Conservation (phyloP, 2,113 vertebrate genomes). For the Mellivora capensis region DNA sequence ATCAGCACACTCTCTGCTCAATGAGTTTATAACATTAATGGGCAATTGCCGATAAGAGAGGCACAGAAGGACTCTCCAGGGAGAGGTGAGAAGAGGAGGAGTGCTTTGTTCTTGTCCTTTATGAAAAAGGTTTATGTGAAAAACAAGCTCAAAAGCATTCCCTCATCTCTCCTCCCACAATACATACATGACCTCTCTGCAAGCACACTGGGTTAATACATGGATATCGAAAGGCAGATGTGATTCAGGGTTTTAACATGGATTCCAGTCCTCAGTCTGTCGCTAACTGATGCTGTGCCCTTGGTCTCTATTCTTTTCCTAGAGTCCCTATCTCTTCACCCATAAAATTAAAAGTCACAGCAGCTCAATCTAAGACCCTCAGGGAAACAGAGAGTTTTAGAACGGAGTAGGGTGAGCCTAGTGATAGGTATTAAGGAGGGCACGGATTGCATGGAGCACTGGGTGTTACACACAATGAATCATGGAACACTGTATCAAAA, state of each 20-base stretch:
- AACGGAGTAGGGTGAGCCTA: no score
- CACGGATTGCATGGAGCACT: no score
- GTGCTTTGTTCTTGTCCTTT: slow-evolving; percentile 61
- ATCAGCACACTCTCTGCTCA: slow-evolving; percentile 9
- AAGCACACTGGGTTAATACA: not conserved
- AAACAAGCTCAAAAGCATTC: slow-evolving; percentile 1
- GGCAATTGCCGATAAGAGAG: slow-evolving; percentile 33
- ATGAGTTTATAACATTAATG: slow-evolving; percentile 39
- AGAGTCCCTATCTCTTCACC: not conserved
- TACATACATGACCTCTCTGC: not conserved
- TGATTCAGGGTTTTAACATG: not conserved
- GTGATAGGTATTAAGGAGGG: no score
- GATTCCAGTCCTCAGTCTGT: not conserved
- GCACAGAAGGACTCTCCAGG: slow-evolving; percentile 22
- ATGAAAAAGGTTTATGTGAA: slow-evolving; percentile 48
- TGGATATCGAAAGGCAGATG: not conserved
- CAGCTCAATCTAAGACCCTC: not conserved
- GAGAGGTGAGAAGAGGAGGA: slow-evolving; percentile 29
- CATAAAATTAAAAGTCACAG: slow-evolving; percentile 18
- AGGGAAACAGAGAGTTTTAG: no score
- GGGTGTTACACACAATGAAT: no score
- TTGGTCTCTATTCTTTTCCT: not conserved
- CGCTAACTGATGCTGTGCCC: not conserved
- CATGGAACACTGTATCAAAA: no score
- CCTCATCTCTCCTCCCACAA: not conserved